A percentile compares a stretch with the other conserved stretches of the same genome.
Conservation (phyloP, 2,113 vertebrate species). For the Ameiurus melas region DNA sequence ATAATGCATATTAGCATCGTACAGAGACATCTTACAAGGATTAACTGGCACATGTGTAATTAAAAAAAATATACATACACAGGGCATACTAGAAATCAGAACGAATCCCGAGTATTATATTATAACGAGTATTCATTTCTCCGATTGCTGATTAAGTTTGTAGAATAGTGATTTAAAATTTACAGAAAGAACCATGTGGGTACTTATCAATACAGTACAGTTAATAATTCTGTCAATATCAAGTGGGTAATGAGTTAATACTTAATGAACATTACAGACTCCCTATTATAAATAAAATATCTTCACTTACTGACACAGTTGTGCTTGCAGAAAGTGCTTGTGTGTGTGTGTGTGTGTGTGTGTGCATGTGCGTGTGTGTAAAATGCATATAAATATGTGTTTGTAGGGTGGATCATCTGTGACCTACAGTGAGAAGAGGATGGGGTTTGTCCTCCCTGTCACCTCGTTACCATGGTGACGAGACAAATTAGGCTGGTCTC, state of each 20-base stretch:
- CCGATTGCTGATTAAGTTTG: neutral
- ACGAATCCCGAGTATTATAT: too few species aligned
- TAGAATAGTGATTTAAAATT: neutral
- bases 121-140: neutral
- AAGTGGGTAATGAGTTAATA: neutral
- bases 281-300: neutral
- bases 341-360: slow-evolving; percentile 3
- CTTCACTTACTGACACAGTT: neutral
- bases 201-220: neutral
- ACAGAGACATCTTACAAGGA: neutral
- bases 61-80: neutral
- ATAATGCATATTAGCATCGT: neutral
- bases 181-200: neutral
- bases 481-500: neutral
- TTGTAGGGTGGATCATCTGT: slow-evolving; percentile 6
- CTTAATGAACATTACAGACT: neutral
- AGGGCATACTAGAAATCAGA: neutral
- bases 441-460: slow-evolving; percentile 32
- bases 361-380: slow-evolving; percentile 15
- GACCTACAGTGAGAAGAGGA: neutral
- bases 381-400: neutral
- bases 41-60: neutral
- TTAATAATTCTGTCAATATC: neutral
- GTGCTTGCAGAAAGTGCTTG: neutral
- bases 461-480: slow-evolving; percentile 35